Evolutionary conservation across 1,140 invertebrate genomes (phyloP).

Genomic region (Microvelia longipes): DNA sequence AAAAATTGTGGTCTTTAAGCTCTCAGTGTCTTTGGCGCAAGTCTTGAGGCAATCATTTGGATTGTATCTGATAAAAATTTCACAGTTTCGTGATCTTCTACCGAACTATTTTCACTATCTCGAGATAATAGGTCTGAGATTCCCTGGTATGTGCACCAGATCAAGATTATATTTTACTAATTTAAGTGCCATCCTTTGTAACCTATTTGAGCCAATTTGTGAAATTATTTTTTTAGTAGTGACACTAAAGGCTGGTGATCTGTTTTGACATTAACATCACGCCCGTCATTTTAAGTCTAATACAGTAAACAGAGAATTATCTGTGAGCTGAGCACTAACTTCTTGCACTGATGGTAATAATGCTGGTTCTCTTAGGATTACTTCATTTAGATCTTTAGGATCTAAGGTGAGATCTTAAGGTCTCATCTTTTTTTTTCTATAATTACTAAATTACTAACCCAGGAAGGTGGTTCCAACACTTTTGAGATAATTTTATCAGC

Average conservation of each 20-base stretch:
- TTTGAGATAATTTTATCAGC: not conserved
- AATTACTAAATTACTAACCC: constrained; percentile 3
- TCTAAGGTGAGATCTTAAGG: constrained; percentile 14
- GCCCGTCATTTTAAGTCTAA: no score
- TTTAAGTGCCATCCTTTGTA: not conserved
- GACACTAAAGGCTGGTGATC: not conserved
- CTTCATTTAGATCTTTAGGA: no score
- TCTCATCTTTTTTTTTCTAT: not conserved
- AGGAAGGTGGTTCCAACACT: not conserved
- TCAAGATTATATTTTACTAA: not conserved
- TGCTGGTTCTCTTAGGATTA: no score
- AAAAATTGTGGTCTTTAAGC: no score
- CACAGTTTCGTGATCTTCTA: not conserved
- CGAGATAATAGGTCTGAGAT: not conserved
- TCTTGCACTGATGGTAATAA: no score
- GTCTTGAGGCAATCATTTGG: not conserved
- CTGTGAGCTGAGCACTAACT: no score
- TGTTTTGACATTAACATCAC: not conserved
- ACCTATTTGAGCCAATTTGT: not conserved
- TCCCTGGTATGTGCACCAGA: not conserved
- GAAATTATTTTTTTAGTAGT: not conserved
- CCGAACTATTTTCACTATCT: not conserved
- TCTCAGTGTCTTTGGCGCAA: no score
- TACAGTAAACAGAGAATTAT: no score
- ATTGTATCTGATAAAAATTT: not conserved